phyloP scores from a whole-genome alignment of 2,797 vertebrate genomes.

The Chelon auratus region DNA sequence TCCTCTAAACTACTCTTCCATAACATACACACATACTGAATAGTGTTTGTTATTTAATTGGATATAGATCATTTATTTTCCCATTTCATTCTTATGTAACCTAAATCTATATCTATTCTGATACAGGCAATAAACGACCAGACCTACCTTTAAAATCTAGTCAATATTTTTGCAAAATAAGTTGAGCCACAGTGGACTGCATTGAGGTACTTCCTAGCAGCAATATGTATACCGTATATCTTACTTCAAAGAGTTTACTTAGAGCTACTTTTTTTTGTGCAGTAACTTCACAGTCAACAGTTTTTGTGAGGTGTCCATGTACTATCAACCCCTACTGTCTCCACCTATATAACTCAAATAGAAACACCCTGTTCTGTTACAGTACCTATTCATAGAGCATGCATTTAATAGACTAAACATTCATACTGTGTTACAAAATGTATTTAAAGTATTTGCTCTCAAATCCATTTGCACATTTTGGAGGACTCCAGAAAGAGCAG shows the following conservation, averaged over 20 bases:
- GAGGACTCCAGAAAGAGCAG: conserved; percentile 72
- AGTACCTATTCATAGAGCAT: conserved; percentile 26
- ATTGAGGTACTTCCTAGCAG: conserved; percentile 6
- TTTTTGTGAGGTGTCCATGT: conserved; percentile 15
- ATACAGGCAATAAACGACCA: neutral
- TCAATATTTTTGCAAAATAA: conserved; percentile 2
- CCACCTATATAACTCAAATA: conserved; percentile 8
- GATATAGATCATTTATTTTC: neutral
- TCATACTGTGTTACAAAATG: conserved; percentile 16
- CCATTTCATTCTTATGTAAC: neutral
- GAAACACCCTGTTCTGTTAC: conserved; percentile 9
- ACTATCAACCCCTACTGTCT: conserved; percentile 19
- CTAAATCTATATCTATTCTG: neutral
- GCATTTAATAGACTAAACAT: conserved; percentile 42
- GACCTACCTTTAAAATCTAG: neutral
- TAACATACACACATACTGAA: conserved; percentile 63
- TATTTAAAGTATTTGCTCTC: conserved; percentile 16
- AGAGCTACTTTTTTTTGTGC: neutral
- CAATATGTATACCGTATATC: neutral
- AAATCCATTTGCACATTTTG: conserved; percentile 37
- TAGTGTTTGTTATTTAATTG: conserved; percentile 21
- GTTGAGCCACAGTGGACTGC: neutral
- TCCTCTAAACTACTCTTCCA: conserved; percentile 61
- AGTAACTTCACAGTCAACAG: neutral
- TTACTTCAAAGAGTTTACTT: neutral